Evolutionary conservation across 2,113 vertebrate species (phyloP), one percentile per base, ranked within the genome.

Genomic region (Gulo gulo): DNA sequence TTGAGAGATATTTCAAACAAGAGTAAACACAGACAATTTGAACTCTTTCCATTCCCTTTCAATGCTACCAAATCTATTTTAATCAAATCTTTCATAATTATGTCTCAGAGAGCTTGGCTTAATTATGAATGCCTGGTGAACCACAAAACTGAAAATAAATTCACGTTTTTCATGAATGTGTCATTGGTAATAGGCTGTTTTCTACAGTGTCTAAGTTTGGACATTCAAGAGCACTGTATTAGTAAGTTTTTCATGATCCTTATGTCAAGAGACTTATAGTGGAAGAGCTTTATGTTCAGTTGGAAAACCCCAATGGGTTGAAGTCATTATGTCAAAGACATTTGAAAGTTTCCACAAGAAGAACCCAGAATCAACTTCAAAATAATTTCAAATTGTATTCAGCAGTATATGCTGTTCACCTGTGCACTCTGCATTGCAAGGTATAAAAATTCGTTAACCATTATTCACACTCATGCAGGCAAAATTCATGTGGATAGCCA

Each of bases 21-120:
- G 74, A 96, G 63, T 83, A 93, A 86, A 94, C 76, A 96, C 88
- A 97, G 88, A 91, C 73, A 16, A 24, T 88, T 20, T 97, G 73
- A 97, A 92, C 67, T 89, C 65, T 80, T 52, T 52, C 47, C 74
- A 95, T 86, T 97, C 91, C 23, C 36, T 74, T 92, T 85, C 55
- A 78, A 47, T 4, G 42, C 87, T 55, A 90, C 69, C 52, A 61
- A 90, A 87, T 88, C 91, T 84, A 89, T 93, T 97, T 83, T 80
- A 93, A 97, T 91, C 50, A 93, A 79, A 52, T 80, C 45, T 95
- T 94, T 93, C 84, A 84, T 82, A 93, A 80, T 15, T 20, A 71
- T 52, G 18, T 83, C 52, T 97, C 82, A 74, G 79, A 74, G 85
- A 95, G 73, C 29, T 93, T 92, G 80, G 36, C 45, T 93, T 92